These are phyloP conservation scores for Esox masquinongy DNA, from an alignment of 2,797 vertebrate genomes.

Conservation along the genomic window DNA sequence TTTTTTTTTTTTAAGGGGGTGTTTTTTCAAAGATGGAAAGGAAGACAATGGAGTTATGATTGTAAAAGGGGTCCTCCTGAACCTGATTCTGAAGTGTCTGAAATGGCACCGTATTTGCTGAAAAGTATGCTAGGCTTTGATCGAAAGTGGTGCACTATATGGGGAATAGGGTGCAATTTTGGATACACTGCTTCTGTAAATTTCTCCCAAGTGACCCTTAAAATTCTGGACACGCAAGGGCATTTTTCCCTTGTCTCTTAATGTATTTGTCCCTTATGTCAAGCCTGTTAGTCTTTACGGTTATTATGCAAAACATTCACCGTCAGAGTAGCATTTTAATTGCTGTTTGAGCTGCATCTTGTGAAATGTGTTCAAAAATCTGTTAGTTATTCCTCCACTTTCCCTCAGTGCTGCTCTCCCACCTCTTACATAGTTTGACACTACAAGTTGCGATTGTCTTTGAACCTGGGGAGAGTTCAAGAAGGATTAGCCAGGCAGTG, in stretches of 20 bases:
- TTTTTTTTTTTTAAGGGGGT: neutral
- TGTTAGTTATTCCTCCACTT: neutral
- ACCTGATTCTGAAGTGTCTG: neutral
- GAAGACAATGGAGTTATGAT: neutral
- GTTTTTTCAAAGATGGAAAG: neutral
- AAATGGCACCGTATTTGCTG: neutral
- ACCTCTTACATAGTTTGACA: neutral
- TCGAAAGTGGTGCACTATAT: neutral
- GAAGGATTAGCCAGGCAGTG: slow-evolving; percentile 12
- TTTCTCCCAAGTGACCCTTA: slow-evolving; percentile 44
- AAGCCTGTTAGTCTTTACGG: slow-evolving; percentile 9
- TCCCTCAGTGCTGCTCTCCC: slow-evolving; percentile 12
- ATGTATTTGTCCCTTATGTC: neutral
- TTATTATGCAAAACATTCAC: slow-evolving; percentile 14
- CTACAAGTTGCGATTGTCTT: too few species aligned
- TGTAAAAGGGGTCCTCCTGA: slow-evolving; percentile 10
- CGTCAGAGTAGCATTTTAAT: neutral
- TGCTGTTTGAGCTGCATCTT: slow-evolving; percentile 21
- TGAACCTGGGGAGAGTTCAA: slow-evolving; percentile 11
- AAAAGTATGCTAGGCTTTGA: neutral
- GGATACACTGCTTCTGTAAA: slow-evolving; percentile 12
- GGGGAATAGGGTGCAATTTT: neutral
- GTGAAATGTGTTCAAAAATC: slow-evolving; percentile 48
- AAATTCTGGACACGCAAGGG: slow-evolving; percentile 10
- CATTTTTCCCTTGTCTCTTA: slow-evolving; percentile 15